Evolutionary conservation across 23 tunicate genomes (phyloP).

Genomic region (Aplidium turbinatum): DNA sequence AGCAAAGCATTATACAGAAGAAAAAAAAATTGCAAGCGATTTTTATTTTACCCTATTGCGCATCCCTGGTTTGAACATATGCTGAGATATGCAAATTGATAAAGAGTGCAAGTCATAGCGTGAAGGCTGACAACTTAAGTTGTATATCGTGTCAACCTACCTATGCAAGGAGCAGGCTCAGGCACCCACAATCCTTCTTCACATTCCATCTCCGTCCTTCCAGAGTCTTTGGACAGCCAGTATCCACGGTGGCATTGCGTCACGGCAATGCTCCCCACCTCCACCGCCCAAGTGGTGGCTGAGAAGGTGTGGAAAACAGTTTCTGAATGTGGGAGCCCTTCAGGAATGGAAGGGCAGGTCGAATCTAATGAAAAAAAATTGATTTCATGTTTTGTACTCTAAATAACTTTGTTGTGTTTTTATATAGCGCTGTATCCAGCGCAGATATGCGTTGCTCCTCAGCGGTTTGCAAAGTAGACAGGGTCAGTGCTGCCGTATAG

Average conservation of each 20-base stretch:
- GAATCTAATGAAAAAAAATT: constrained; percentile 19
- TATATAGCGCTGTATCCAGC: too few relatives aligned
- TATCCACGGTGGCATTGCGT: constrained; percentile 63
- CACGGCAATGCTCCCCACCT: constrained; percentile 17
- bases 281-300: constrained; percentile 52
- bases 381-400: too few relatives aligned
- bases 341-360: constrained; percentile 39
- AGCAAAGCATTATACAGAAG: too few relatives aligned
- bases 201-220: constrained; percentile 9
- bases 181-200: constrained; percentile 45
- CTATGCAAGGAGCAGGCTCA: constrained; percentile 47
- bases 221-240: constrained; percentile 26
- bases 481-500: too few relatives aligned
- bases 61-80: too few relatives aligned
- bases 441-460: too few relatives aligned
- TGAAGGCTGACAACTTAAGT: not conserved
- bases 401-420: too few relatives aligned
- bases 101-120: too few relatives aligned
- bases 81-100: too few relatives aligned
- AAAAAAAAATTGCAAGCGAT: too few relatives aligned
- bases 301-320: constrained; percentile 34
- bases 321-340: constrained; percentile 38
- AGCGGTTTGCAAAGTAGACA: too few relatives aligned
- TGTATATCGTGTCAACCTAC: constrained; percentile 5
- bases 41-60: too few relatives aligned